Conservation (phyloP, 2,888 invertebrate species). For the Athalia rosae region DNA sequence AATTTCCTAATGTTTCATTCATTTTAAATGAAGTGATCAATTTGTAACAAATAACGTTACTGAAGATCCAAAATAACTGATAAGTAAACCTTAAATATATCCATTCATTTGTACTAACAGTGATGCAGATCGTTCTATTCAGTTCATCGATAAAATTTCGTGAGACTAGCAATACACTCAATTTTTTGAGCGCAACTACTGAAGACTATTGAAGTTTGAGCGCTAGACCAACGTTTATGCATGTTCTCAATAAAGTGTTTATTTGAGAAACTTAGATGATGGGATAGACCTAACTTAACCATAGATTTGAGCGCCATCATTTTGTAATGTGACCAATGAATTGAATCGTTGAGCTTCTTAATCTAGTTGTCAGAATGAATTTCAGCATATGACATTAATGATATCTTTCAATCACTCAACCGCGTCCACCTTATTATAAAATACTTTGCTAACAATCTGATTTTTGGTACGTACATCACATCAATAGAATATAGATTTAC, state of each 20-base stretch:
- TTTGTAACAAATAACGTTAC: background rate
- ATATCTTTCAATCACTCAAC: constrained; percentile 1
- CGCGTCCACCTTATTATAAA: background rate
- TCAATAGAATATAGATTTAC: background rate
- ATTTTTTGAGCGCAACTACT: no score
- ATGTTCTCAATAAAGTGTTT: background rate
- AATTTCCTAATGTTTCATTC: constrained; percentile 35
- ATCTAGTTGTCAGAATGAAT: constrained; percentile 2
- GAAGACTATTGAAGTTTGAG: no score
- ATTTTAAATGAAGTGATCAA: constrained; percentile 9
- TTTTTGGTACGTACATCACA: constrained; percentile 18
- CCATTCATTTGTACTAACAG: background rate
- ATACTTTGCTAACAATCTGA: background rate
- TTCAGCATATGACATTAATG: constrained; percentile 9
- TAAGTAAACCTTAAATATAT: background rate
- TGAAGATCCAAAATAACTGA: constrained; percentile 5
- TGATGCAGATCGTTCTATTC: background rate
- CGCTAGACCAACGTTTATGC: no score
- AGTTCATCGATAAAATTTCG: no score
- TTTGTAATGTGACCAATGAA: constrained; percentile 5
- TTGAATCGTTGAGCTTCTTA: background rate
- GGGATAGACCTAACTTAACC: background rate
- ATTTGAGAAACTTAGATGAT: constrained; percentile 4
- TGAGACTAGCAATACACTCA: no score
- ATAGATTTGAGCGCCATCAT: background rate